Evolutionary conservation across 64 coral and sea anemone genomes (phyloP).

Genomic region (Porites lutea): DNA sequence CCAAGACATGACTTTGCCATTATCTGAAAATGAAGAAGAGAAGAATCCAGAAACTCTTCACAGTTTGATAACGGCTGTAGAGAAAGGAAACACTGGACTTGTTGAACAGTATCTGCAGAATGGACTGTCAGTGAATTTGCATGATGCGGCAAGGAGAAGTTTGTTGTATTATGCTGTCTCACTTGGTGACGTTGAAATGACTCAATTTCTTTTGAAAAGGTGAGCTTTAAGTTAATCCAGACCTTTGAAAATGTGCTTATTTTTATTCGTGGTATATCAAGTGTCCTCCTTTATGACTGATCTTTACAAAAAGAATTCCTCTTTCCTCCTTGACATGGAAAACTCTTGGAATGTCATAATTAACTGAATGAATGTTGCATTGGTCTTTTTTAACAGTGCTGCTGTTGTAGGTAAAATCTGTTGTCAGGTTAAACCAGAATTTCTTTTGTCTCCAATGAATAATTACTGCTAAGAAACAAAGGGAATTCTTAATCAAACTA

Average conservation of each 20-base stretch:
- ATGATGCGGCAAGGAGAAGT: conserved; percentile 75
- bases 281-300: no score
- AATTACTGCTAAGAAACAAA: no score
- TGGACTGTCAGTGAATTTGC: conserved; percentile 84
- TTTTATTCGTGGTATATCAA: no score
- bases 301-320: no score
- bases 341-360: no score
- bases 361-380: no score
- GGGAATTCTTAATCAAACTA: no score
- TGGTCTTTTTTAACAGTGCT: no score
- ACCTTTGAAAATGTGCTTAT: background rate
- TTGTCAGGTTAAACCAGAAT: no score
- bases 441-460: no score
- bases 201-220: conserved; percentile 86
- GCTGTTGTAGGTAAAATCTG: no score
- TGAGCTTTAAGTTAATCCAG: background rate
- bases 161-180: conserved; percentile 90
- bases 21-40: background rate
- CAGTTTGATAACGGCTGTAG: background rate
- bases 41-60: background rate
- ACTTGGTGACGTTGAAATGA: conserved; percentile 77
- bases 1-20: background rate
- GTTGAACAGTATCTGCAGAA: conserved; percentile 83
- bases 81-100: conserved; percentile 64
- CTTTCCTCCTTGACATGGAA: no score